Percentiles rank a stretch among this genome's conserved stretches.
Evolutionary conservation across 2,113 vertebrate species (phyloP).

Genomic region (Neolamprologus ventralis): DNA sequence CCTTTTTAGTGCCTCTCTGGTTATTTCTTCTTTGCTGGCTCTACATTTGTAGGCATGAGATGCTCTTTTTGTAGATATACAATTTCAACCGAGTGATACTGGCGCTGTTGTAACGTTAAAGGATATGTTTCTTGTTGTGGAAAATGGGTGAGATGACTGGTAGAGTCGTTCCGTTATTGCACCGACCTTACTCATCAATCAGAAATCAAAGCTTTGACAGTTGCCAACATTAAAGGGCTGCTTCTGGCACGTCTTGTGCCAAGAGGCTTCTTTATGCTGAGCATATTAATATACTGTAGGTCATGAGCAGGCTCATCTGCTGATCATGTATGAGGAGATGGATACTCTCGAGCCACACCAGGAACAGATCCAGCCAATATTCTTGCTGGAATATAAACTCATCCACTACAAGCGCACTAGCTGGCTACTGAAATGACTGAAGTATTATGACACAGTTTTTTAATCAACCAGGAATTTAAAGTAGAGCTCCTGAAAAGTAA

Average conservation of each 20-base stretch:
- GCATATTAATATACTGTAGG: conserved; percentile 51
- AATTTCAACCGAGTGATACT: background rate
- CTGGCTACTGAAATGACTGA: conserved; percentile 2
- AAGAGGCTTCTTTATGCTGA: conserved; percentile 53
- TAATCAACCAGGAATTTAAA: background rate
- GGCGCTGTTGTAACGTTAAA: background rate
- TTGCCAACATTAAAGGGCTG: conserved; percentile 54
- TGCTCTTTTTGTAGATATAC: background rate
- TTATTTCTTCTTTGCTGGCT: background rate
- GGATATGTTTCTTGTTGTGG: conserved; percentile 30
- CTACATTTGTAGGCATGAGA: background rate
- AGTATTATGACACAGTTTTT: background rate
- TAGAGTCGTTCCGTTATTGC: conserved; percentile 38
- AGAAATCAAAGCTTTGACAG: conserved; percentile 59
- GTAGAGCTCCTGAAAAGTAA: background rate
- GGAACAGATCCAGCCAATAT: conserved; percentile 6
- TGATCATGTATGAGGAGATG: conserved; percentile 24
- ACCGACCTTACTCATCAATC: conserved; percentile 60
- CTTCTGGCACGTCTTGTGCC: conserved; percentile 39
- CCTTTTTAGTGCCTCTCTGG: background rate
- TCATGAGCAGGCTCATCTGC: conserved; percentile 30
- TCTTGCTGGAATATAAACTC: conserved; percentile 17
- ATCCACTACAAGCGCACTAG: conserved; percentile 11
- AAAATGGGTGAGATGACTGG: conserved; percentile 18
- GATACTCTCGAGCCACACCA: conserved; percentile 20